A percentile compares a stretch with the other conserved stretches of the same genome.
phyloP scores from a whole-genome alignment of 2,888 invertebrate species.

The Calliopum simillimum region DNA sequence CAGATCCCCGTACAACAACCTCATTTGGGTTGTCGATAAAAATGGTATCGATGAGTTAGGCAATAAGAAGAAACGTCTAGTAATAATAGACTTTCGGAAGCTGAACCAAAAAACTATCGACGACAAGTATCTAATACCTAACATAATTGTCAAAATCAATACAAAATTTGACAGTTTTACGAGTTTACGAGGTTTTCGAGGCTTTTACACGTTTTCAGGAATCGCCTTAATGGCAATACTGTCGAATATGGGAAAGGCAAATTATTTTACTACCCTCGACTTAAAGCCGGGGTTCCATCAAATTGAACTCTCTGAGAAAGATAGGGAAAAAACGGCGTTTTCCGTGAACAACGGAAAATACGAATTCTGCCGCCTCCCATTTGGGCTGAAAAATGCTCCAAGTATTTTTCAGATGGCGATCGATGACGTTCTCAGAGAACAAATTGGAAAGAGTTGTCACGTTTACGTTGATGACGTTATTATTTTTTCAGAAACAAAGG shows the following conservation, averaged over 20 bases:
- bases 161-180: no score
- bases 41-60: background rate
- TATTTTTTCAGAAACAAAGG: constrained; percentile 21
- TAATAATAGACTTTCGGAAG: constrained; percentile 31
- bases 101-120: constrained; percentile 30
- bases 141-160: no score
- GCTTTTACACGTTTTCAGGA: no score
- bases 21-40: no score
- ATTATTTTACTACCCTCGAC: constrained; percentile 38
- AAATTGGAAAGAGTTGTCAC: constrained; percentile 21
- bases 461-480: constrained; percentile 38
- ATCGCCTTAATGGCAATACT: constrained; percentile 28
- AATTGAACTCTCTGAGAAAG: constrained; percentile 32
- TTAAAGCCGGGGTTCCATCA: constrained; percentile 41
- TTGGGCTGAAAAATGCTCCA: constrained; percentile 42
- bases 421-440: constrained; percentile 28
- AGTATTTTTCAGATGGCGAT: constrained; percentile 38
- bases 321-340: constrained; percentile 40
- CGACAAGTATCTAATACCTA: constrained; percentile 34
- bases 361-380: constrained; percentile 39
- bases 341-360: constrained; percentile 31
- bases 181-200: no score
- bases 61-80: constrained; percentile 12
- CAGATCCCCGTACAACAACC: no score
- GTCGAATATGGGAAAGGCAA: constrained; percentile 33